Conservation (phyloP, 2,888 invertebrate species). For the Rhingia campestris region DNA sequence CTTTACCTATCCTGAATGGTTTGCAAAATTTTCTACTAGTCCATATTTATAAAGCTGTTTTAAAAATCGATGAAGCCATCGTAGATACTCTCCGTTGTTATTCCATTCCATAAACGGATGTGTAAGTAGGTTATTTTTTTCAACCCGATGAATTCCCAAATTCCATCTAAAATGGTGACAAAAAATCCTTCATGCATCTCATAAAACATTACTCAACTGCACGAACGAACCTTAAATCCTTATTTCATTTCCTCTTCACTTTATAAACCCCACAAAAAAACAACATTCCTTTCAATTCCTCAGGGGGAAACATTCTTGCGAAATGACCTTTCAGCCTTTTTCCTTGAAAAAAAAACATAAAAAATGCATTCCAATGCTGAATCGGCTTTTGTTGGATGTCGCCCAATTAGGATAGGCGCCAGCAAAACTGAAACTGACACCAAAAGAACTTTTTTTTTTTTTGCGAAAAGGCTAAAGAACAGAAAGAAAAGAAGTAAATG, state of each 20-base stretch:
- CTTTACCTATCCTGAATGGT: too few species aligned
- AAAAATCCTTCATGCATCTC: not conserved
- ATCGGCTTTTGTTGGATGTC: slow-evolving; percentile 66
- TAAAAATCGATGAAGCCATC: too few species aligned
- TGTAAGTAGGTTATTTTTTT: too few species aligned
- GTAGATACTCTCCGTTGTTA: too few species aligned
- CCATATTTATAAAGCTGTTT: too few species aligned
- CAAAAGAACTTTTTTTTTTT: slow-evolving; percentile 30
- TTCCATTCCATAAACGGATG: too few species aligned
- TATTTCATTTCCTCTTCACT: too few species aligned
- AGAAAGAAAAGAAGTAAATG: slow-evolving; percentile 51
- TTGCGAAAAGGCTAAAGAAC: slow-evolving; percentile 1
- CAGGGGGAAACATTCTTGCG: not conserved
- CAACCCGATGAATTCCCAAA: too few species aligned
- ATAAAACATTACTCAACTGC: too few species aligned
- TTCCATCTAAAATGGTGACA: not conserved
- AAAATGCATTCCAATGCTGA: slow-evolving; percentile 64
- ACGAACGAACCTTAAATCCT: too few species aligned
- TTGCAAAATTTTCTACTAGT: too few species aligned
- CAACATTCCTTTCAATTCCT: not conserved
- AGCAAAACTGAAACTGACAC: slow-evolving; percentile 66
- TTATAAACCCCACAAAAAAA: not conserved
- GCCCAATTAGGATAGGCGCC: slow-evolving; percentile 73
- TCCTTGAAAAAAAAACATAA: slow-evolving; percentile 29
- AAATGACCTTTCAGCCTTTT: slow-evolving; percentile 63